These are phyloP conservation scores for Phyllopteryx taeniolatus DNA, from an alignment of 2,113 vertebrate genomes.

Conservation along the genomic window DNA sequence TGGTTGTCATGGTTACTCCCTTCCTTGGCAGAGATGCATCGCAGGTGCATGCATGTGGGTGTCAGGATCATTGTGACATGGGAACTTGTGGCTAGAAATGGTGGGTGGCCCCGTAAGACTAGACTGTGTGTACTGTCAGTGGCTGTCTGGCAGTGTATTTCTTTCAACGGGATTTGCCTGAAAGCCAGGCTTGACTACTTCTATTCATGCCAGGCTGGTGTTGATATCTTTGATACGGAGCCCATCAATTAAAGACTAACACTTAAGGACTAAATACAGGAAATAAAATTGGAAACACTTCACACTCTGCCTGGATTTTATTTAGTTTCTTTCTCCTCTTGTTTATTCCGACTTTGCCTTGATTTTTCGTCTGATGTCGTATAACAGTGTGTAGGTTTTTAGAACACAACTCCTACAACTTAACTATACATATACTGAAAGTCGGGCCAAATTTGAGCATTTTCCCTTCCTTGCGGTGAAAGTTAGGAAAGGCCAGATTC, in stretches of 20 bases:
- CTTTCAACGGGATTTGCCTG: conserved; percentile 45
- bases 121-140: conserved; percentile 67
- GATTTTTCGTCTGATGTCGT: no score
- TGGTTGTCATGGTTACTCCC: conserved; percentile 71
- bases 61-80: conserved; percentile 69
- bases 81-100: conserved; percentile 67
- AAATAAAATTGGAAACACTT: background rate
- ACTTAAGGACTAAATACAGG: conserved; percentile 17
- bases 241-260: conserved; percentile 24
- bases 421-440: no score
- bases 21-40: conserved; percentile 68
- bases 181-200: conserved; percentile 64
- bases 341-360: background rate
- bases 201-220: conserved; percentile 57
- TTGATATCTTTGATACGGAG: conserved; percentile 42
- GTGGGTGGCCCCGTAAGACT: conserved; percentile 65
- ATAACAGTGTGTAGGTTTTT: no score
- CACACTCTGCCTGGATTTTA: background rate
- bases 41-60: conserved; percentile 66
- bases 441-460: no score
- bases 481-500: no score
- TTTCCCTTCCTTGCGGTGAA: no score
- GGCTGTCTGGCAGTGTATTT: conserved; percentile 56
- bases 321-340: background rate
- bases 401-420: no score